phyloP scores from a whole-genome alignment of 2,113 vertebrate species.

The Hemiprocne comata region DNA sequence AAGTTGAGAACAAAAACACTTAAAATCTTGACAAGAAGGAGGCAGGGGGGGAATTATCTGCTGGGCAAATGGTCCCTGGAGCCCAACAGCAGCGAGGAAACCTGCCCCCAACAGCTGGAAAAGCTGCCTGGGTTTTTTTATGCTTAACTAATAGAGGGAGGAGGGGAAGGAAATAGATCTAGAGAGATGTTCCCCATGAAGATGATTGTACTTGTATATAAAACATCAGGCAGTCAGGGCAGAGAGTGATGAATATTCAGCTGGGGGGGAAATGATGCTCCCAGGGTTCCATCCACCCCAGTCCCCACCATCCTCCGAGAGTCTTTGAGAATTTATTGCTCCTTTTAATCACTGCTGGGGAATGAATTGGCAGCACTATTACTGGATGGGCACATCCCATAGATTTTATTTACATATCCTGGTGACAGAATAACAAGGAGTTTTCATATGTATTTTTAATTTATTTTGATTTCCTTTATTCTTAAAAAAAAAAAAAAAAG shows the following conservation, averaged over 20 bases:
- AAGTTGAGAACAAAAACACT: background rate
- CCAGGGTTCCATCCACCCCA: conserved; percentile 49
- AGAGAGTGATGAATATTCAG: conserved; percentile 75
- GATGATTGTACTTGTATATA: conserved; percentile 51
- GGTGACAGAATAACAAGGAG: conserved; percentile 75
- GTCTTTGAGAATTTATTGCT: conserved; percentile 80
- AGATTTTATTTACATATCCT: conserved; percentile 78
- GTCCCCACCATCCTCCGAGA: conserved; percentile 63
- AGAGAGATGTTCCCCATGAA: background rate
- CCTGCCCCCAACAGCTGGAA: background rate
- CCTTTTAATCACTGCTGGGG: conserved; percentile 78
- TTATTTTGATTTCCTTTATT: conserved; percentile 45
- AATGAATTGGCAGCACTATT: conserved; percentile 78
- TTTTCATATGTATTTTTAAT: conserved; percentile 70
- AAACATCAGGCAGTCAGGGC: conserved; percentile 58
- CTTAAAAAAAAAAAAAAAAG: background rate
- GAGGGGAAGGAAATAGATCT: conserved; percentile 53
- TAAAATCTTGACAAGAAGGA: background rate
- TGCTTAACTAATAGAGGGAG: conserved; percentile 47
- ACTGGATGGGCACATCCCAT: conserved; percentile 58
- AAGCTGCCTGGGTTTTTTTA: background rate
- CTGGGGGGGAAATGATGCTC: conserved; percentile 64
- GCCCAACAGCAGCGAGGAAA: background rate
- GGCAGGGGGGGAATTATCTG: background rate
- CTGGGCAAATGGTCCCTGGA: background rate